Conservation (phyloP, 2,797 vertebrate species). For the Anniella stebbinsi region DNA sequence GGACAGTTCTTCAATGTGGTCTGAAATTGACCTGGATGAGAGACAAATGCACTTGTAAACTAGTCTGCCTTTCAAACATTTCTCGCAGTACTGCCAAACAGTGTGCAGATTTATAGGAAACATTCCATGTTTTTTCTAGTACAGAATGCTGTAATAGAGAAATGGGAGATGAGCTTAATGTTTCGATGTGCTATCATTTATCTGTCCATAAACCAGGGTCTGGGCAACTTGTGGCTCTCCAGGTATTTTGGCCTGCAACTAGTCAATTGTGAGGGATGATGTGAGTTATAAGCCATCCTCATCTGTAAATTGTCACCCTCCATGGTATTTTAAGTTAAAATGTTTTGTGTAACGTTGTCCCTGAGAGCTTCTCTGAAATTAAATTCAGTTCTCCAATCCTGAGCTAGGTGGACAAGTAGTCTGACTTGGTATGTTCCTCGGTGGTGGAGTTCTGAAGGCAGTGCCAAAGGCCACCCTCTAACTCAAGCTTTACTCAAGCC, state of each 20-base stretch:
- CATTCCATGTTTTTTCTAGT: conserved; percentile 31
- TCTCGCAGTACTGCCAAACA: neutral
- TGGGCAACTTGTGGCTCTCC: neutral
- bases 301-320: no score
- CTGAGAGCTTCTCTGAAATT: no score
- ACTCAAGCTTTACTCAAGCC: neutral
- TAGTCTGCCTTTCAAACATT: conserved; percentile 38
- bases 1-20: conserved; percentile 41
- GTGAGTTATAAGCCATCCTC: no score
- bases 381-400: neutral
- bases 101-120: conserved; percentile 50
- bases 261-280: no score
- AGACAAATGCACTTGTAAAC: neutral
- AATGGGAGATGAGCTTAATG: conserved; percentile 8
- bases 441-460: neutral
- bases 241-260: no score
- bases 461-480: neutral
- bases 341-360: no score
- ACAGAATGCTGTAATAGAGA: conserved; percentile 40
- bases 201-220: neutral
- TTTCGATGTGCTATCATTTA: conserved; percentile 11
- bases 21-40: conserved; percentile 45
- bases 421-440: neutral
- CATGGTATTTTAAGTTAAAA: no score
- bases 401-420: neutral